These are phyloP conservation scores for Agrilus biguttatus DNA, from an alignment of 2,888 invertebrate genomes.

Conservation along the genomic window DNA sequence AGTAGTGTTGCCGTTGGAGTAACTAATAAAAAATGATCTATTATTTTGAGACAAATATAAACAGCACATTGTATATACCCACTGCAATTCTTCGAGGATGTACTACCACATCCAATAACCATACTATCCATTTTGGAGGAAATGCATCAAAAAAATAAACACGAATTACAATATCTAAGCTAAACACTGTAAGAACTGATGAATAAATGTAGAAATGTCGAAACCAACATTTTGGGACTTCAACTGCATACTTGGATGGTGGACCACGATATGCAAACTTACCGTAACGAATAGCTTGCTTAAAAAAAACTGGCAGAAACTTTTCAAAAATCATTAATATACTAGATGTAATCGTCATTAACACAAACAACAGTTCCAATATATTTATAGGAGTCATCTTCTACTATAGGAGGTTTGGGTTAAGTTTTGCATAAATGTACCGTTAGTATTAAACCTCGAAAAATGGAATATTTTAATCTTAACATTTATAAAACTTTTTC, in stretches of 20 bases:
- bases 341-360: too few species aligned
- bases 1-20: conserved; percentile 42
- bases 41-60: neutral
- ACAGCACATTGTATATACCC: conserved; percentile 28
- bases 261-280: conserved; percentile 48
- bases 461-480: too few species aligned
- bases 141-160: conserved; percentile 31
- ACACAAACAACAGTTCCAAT: too few species aligned
- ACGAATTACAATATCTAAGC: conserved; percentile 34
- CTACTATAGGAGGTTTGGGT: too few species aligned
- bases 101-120: conserved; percentile 33
- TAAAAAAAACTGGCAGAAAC: conserved; percentile 48
- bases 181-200: conserved; percentile 37
- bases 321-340: conserved; percentile 37
- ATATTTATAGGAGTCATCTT: too few species aligned
- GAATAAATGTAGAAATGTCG: conserved; percentile 68
- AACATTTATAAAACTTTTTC: too few species aligned
- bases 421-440: too few species aligned
- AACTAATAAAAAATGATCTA: conserved; percentile 35
- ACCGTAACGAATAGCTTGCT: conserved; percentile 56
- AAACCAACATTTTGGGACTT: conserved; percentile 70
- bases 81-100: conserved; percentile 30
- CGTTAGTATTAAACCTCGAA: too few species aligned
- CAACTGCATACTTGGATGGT: conserved; percentile 30
- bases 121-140: conserved; percentile 35